Evolutionary conservation across 2,888 invertebrate species (phyloP), one percentile per base, ranked within the genome.

Genomic region (Zaprionus obscuricornis): DNA sequence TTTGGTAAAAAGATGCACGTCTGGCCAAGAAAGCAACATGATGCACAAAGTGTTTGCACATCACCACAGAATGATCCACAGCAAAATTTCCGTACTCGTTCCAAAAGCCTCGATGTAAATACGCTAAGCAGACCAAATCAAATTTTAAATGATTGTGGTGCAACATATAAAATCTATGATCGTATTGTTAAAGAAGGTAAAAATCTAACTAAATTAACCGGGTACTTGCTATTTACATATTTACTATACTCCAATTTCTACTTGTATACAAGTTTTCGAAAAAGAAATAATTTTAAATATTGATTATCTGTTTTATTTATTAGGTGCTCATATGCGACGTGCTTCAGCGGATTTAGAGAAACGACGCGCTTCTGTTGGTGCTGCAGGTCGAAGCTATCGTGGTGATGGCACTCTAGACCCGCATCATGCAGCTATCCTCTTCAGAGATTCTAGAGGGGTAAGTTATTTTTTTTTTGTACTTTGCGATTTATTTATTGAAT

Each of bases 401-500:
- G 87, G 89, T 24, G 96, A 96, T 89, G 95, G 95, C 46, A 94
- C 93, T 76, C 90, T 96, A 69, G 97, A 97, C 91, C 96, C 97
- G 11, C 93, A 95, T 82, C 96, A 96, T 91, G 96, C 96, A 45
- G 97, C 97, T 82, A 97, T 97, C 83, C 92, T 97, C 66, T 97
- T 97, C 91, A 92, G 97, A 79, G 96, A 97, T 90, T 96, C 97
- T n/a, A 92, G 97, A 91, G 97, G 97, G 92, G 97, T 97, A 90
- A 95, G 96, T 93, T 6, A 20, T 7, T 31, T 20, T 37, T 2
- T 11, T 26, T 45, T 13, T 4, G 20, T 1, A 10, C 7, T 16
- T 16, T 5, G 8, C 3, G 1, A 11, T 1, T n/a, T 18, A 7
- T 1, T 5, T 24, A 8, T 16, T 10, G 3, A 13, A 24, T 37